Evolutionary conservation across 2,113 vertebrate species (phyloP), one percentile per base, ranked within the genome.

Genomic region (Macaca nemestrina): DNA sequence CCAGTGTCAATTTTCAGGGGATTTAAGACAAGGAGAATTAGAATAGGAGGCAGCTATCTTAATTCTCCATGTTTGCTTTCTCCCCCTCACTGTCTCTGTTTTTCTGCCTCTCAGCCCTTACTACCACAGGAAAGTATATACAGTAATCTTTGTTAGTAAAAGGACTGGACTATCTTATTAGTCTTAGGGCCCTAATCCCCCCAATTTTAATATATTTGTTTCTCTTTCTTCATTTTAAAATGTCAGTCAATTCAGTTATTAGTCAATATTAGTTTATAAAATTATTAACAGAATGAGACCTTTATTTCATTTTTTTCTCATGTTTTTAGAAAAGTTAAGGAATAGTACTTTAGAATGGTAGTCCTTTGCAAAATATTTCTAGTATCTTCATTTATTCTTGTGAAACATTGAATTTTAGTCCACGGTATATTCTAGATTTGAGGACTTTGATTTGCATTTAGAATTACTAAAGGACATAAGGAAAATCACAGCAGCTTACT

Each of bases 21-120:
- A 48, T 87, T 93, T 30, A 90, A 86, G 57, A 87, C 81, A 48
- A 67, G 43, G n/a, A 76, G 64, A 96, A 52, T 89, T 93, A 52
- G 20, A 61, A 27, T 64, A 81, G 30, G 50, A 88, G 18, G 35
- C 43, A 93, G 20, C 25, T 40, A 16, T 75, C 32, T 85, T 27
- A 70, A 81, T 90, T 87, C 40, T 79, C 45, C 9, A 1, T 55
- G n/a, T 76, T 45, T 90, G 13, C 20, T 57, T 78, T 25, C 35
- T 64, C 78, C 8, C 12, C 30, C 80, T 27, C 59, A 61, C 55
- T n/a, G 38, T 38, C 7, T 22, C 76, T 38, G 1, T 52, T 30
- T 95, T 30, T 84, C 25, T 92, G 8, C 32, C 50, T 43, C 38
- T 79, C 23, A 64, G 67, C 8, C 1, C 1, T 88, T 55, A 80